Conservation (phyloP, 2,888 invertebrate species). For the Lissonota sp. region DNA sequence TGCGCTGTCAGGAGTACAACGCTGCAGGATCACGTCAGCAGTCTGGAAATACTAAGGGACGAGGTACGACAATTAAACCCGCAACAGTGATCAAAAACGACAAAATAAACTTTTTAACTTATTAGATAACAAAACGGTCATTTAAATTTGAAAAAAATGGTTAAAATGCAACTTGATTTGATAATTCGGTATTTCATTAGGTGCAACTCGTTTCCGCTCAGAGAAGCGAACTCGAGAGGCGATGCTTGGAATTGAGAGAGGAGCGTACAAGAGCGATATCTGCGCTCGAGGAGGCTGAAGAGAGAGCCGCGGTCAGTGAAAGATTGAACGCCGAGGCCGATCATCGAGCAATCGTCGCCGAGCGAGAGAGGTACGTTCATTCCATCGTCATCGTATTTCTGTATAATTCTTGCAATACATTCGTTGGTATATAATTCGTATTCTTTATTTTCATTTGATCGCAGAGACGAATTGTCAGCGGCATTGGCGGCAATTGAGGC, state of each 20-base stretch:
- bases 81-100: no score
- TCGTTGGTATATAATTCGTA: background rate
- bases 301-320: constrained; percentile 94
- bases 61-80: constrained; percentile 85
- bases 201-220: constrained; percentile 93
- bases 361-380: constrained; percentile 84
- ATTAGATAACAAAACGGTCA: no score
- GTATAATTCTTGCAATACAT: no score
- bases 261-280: constrained; percentile 92
- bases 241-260: constrained; percentile 90
- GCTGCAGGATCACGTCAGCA: constrained; percentile 94
- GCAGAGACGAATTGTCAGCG: constrained; percentile 79
- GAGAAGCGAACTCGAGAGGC: constrained; percentile 93
- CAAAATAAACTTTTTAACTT: no score
- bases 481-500: constrained; percentile 84
- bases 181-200: constrained; percentile 76
- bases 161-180: no score
- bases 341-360: constrained; percentile 80
- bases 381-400: background rate
- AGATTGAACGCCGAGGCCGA: constrained; percentile 86
- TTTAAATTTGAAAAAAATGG: no score
- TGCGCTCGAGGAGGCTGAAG: constrained; percentile 95
- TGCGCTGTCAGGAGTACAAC: constrained; percentile 92
- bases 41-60: constrained; percentile 93
- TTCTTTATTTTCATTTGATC: constrained; percentile 3